Base-by-base conservation (phyloP, 2,888 invertebrate genomes). In the Harpalus rubripes region DNA sequence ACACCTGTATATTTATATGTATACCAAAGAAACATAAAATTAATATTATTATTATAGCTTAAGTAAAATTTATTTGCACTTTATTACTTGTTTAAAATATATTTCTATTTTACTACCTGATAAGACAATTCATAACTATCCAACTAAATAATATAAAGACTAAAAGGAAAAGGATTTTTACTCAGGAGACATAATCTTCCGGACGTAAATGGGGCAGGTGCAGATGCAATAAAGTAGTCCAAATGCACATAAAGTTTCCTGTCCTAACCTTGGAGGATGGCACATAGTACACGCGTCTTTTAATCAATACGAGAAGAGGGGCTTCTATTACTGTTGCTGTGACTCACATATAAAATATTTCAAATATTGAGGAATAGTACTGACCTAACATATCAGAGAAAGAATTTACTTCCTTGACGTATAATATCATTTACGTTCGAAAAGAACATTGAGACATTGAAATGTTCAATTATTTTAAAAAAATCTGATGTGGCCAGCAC, bases 281-380 rank as follows among this genome's bases (percentile, higher is more conserved):
- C 68, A 68, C 68, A n/a, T 7, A 32, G 68, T 39, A 68, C 32
- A 39, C 15, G 68, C 68, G 68, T 68, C 65, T 65, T 65, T 32
- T 65, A 65, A 65, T 65, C 68, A 68, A 68, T 68, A 68, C 68
- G 39, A 68, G 68, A 68, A n/a, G 68, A 26, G 68, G 39, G 68
- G 39, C 63, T 68, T 68, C 68, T 68, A 68, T 68, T 68, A 68
- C 68, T 68, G 68, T 6, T 68, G 39, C 68, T 26, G 12, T 68
- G 68, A 68, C 39, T 68, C 68, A 68, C 68, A 32, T 68, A 32
- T 3, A 26, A 68, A 68, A 68, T 32, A 68, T 68, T 68, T 68
- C 68, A 68, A 39, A 68, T 68, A 68, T 68, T 41, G 32, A 63
- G 68, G 39, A 68, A 68, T 68, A 15, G 32, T 68, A 68, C 68